Percentiles rank a stretch among this genome's conserved stretches.
phyloP scores from a whole-genome alignment of 2,113 vertebrate genomes.

The Caretta caretta region DNA sequence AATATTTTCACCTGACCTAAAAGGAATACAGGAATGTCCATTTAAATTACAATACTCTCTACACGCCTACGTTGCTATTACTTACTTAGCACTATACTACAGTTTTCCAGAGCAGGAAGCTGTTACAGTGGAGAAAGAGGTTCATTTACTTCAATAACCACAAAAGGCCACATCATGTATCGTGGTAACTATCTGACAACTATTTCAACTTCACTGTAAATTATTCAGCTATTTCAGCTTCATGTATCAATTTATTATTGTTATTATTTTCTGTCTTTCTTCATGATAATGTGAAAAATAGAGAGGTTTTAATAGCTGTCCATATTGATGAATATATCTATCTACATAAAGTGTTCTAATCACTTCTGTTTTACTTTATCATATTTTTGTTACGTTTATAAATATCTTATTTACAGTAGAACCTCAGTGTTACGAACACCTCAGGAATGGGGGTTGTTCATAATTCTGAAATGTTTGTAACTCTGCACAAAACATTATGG shows the following conservation, averaged over 20 bases:
- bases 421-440: too few relatives aligned
- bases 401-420: background rate
- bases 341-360: background rate
- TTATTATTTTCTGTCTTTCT: background rate
- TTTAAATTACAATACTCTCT: background rate
- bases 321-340: background rate
- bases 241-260: background rate
- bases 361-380: background rate
- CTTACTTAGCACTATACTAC: background rate
- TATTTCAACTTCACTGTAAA: background rate
- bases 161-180: background rate
- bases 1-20: background rate
- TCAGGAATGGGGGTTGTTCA: too few relatives aligned
- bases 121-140: background rate
- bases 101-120: background rate
- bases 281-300: background rate
- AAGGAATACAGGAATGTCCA: background rate
- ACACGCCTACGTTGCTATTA: background rate
- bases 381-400: conserved; percentile 1
- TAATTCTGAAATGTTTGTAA: too few relatives aligned
- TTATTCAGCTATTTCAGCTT: background rate
- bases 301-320: background rate
- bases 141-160: background rate
- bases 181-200: background rate
- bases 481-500: too few relatives aligned